Evolutionary conservation across 1,140 invertebrate species (phyloP).

Genomic region (Nebria ingens): DNA sequence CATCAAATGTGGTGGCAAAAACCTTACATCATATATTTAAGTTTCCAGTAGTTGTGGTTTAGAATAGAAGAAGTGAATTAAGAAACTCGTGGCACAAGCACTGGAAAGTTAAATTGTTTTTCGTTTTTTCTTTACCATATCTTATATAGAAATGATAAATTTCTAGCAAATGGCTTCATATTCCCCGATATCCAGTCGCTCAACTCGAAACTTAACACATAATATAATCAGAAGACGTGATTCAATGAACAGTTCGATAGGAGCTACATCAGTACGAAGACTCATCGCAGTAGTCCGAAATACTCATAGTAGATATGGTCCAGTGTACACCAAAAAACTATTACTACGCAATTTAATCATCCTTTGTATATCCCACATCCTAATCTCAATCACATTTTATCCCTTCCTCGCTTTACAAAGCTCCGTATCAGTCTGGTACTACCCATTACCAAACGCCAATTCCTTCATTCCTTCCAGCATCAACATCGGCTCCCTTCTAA

Average conservation of each 20-base stretch:
- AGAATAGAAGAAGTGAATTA: too few relatives aligned
- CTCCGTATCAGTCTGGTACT: slow-evolving; percentile 36
- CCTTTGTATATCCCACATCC: slow-evolving; percentile 45
- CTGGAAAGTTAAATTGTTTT: too few relatives aligned
- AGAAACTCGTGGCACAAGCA: too few relatives aligned
- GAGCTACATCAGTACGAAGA: slow-evolving; percentile 53
- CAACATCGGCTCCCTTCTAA: slow-evolving; percentile 41
- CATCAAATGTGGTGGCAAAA: too few relatives aligned
- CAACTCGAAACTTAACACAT: slow-evolving; percentile 37
- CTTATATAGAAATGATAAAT: background rate
- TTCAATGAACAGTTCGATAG: slow-evolving; percentile 54
- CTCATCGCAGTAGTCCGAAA: slow-evolving; percentile 49
- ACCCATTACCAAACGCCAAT: slow-evolving; percentile 28
- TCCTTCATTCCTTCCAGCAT: slow-evolving; percentile 31
- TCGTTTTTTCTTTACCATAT: too few relatives aligned
- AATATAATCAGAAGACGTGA: slow-evolving; percentile 39
- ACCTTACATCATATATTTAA: too few relatives aligned
- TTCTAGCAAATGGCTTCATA: slow-evolving; percentile 47
- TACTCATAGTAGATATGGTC: slow-evolving; percentile 38
- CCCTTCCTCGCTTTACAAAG: slow-evolving; percentile 50
- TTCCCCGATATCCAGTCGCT: slow-evolving; percentile 46
- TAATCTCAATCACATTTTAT: slow-evolving; percentile 49
- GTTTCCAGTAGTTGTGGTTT: too few relatives aligned
- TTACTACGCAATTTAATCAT: slow-evolving; percentile 42
- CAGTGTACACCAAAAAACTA: slow-evolving; percentile 31